These are phyloP conservation scores for Hipparchia sbordonii DNA, from an alignment of 2,888 invertebrate species.

Conservation along the genomic window DNA sequence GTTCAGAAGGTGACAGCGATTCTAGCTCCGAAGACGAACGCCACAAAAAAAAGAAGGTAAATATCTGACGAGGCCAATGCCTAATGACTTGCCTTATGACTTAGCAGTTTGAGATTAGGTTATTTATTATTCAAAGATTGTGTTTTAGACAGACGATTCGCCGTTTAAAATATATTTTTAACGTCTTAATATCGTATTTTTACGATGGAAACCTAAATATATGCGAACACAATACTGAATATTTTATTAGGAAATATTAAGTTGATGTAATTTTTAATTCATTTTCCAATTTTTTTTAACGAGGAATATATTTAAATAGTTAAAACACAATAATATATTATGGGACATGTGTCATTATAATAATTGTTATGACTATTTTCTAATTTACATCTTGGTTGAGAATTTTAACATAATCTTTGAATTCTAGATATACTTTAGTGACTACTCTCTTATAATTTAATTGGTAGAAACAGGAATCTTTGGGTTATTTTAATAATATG, in stretches of 20 bases:
- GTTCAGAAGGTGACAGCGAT: conserved; percentile 67
- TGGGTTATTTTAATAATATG: conserved; percentile 27
- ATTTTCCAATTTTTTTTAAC: background rate
- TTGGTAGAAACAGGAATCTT: conserved; percentile 36
- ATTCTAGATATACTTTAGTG: conserved; percentile 50
- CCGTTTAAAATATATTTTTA: background rate
- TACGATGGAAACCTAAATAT: too few species aligned
- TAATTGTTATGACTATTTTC: background rate
- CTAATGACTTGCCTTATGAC: conserved; percentile 23
- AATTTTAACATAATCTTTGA: conserved; percentile 58
- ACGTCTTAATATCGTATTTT: background rate
- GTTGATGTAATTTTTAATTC: background rate
- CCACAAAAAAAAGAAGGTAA: conserved; percentile 75
- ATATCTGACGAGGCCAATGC: conserved; percentile 38
- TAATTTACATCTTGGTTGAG: background rate
- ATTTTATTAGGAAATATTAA: background rate
- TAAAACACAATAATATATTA: background rate
- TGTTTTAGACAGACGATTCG: conserved; percentile 32
- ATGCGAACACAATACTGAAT: too few species aligned
- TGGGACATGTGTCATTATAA: background rate
- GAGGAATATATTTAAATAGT: too few species aligned
- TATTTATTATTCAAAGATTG: conserved; percentile 46
- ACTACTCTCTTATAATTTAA: conserved; percentile 49
- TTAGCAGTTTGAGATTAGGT: conserved; percentile 38
- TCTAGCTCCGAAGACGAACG: conserved; percentile 67